Evolutionary conservation across 2,888 invertebrate species (phyloP).

Genomic region (Gryllus longicercus): DNA sequence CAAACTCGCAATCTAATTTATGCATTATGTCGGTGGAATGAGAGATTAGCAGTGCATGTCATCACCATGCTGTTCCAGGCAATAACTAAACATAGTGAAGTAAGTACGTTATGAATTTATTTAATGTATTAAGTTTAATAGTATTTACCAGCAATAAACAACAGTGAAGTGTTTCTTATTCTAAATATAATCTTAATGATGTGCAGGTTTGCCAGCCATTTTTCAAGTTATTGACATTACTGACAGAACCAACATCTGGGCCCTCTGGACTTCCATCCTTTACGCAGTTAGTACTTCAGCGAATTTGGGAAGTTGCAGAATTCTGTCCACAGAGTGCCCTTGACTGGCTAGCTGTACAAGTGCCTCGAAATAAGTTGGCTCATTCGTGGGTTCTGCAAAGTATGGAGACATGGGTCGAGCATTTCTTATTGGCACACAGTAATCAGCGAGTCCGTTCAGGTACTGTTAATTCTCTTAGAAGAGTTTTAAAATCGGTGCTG

Average conservation of each 20-base stretch:
- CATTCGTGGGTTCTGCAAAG: conserved; percentile 89
- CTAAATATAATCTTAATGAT: conserved; percentile 26
- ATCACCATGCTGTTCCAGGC: conserved; percentile 87
- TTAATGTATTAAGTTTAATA: neutral
- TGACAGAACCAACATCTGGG: conserved; percentile 71
- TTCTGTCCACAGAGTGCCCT: conserved; percentile 87
- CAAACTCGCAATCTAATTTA: conserved; percentile 89
- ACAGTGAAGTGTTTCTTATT: neutral
- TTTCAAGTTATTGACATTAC: conserved; percentile 82
- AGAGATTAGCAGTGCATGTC: conserved; percentile 80
- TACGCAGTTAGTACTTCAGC: conserved; percentile 80
- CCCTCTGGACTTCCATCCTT: conserved; percentile 84
- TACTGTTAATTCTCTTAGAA: conserved; percentile 43
- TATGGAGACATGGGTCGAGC: conserved; percentile 89
- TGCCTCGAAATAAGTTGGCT: conserved; percentile 80
- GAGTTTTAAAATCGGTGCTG: neutral
- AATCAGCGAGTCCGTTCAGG: conserved; percentile 83
- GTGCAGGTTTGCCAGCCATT: conserved; percentile 79
- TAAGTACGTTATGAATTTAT: conserved; percentile 44
- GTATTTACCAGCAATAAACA: neutral
- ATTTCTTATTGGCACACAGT: conserved; percentile 77
- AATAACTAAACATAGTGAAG: conserved; percentile 83
- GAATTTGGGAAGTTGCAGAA: conserved; percentile 87
- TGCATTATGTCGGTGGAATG: conserved; percentile 87
- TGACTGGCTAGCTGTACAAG: conserved; percentile 85